A percentile compares a stretch with the other conserved stretches of the same genome.
Conservation (phyloP, 2,113 vertebrate genomes). For the Pholis gunnellus region DNA sequence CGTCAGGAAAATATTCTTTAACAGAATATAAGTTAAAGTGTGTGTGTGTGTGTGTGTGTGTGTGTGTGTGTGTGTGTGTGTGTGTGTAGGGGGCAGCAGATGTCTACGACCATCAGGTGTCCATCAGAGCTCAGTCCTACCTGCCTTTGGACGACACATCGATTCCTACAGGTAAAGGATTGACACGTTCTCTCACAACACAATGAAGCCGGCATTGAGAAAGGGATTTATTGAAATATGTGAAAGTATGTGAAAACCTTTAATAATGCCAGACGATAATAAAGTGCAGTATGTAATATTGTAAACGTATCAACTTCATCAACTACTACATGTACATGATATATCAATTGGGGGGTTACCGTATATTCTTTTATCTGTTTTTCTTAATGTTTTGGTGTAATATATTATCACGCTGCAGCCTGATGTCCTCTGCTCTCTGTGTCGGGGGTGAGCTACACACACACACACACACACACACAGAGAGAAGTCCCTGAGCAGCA, state of each 20-base stretch:
- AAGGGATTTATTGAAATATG: background rate
- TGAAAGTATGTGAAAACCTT: background rate
- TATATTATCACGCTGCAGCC: too few relatives aligned
- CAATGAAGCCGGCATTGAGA: background rate
- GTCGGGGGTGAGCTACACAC: too few relatives aligned
- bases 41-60: background rate
- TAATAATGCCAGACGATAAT: background rate
- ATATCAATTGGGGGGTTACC: too few relatives aligned
- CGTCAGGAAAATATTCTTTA: too few relatives aligned
- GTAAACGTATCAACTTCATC: too few relatives aligned
- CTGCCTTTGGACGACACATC: conserved; percentile 89
- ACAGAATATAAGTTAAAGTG: too few relatives aligned
- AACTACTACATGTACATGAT: too few relatives aligned
- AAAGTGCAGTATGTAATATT: background rate
- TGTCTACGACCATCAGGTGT: conserved; percentile 88
- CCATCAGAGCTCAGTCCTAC: conserved; percentile 87
- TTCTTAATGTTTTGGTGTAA: too few relatives aligned
- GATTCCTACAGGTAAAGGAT: conserved; percentile 89
- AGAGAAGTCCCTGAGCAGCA: too few relatives aligned
- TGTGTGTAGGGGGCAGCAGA: conserved; percentile 54
- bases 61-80: background rate
- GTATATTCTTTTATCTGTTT: too few relatives aligned
- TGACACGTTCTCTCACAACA: background rate
- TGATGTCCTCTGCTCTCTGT: too few relatives aligned
- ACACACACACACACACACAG: too few relatives aligned